Percentiles rank a stretch among this genome's conserved stretches.
phyloP scores from a whole-genome alignment of 2,797 vertebrate species.

The Anisognathus igniventris region DNA sequence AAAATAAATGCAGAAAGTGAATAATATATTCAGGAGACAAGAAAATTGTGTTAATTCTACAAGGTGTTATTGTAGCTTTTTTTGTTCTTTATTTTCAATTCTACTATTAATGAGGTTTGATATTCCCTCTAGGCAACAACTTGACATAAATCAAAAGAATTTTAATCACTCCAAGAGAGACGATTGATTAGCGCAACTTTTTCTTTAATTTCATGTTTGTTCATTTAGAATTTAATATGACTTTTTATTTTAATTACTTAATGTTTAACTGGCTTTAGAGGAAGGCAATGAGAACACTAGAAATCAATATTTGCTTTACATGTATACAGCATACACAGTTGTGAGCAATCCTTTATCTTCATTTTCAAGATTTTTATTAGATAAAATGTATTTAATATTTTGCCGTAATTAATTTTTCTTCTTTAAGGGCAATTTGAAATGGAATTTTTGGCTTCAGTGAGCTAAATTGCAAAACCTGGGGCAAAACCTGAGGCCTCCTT shows the following conservation, averaged over 20 bases:
- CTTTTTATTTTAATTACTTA: neutral
- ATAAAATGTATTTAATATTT: neutral
- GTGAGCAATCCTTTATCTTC: neutral
- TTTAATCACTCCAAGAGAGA: constrained; percentile 14
- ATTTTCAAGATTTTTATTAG: neutral
- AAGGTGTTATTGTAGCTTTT: neutral
- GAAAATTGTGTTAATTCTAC: neutral
- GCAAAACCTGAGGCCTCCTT: neutral
- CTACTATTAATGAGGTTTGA: neutral
- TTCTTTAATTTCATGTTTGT: constrained; percentile 3
- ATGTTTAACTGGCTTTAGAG: neutral
- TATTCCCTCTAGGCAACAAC: neutral
- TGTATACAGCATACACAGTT: neutral
- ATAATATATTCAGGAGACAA: neutral
- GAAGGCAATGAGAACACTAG: neutral
- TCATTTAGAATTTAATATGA: constrained; percentile 4
- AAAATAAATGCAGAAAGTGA: neutral
- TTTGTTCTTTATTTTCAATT: neutral
- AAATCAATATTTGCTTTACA: neutral
- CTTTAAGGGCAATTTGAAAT: neutral
- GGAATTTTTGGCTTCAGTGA: neutral
- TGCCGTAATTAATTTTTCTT: neutral
- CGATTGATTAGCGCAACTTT: neutral
- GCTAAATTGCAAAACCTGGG: neutral
- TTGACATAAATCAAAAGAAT: constrained; percentile 35